A percentile compares a stretch with the other conserved stretches of the same genome.
Evolutionary conservation across 2,888 invertebrate species (phyloP).

Genomic region (Agonum fuliginosum): DNA sequence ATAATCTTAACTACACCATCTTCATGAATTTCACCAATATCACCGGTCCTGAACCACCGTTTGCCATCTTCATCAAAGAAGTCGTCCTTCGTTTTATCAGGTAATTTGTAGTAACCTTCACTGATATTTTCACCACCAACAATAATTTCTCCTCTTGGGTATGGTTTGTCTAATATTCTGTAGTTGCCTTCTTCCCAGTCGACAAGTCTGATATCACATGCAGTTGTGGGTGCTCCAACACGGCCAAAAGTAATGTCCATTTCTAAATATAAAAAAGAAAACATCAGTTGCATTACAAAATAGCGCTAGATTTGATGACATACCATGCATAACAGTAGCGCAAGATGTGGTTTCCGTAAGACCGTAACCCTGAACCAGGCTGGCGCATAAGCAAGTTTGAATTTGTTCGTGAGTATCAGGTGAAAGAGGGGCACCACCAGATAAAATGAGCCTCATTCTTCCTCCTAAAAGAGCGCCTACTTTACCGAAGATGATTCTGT

Average conservation of each 20-base stretch:
- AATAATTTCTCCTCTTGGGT: constrained; percentile 86
- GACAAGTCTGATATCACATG: constrained; percentile 88
- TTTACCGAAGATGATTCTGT: constrained; percentile 77
- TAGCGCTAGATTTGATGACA: constrained; percentile 66
- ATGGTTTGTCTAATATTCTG: constrained; percentile 88
- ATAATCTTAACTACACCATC: constrained; percentile 98
- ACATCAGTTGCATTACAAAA: constrained; percentile 59
- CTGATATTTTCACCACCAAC: constrained; percentile 92
- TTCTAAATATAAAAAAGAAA: constrained; percentile 67
- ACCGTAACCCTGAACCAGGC: constrained; percentile 95
- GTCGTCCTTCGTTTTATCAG: constrained; percentile 91
- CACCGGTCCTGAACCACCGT: constrained; percentile 97
- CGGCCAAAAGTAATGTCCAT: constrained; percentile 80
- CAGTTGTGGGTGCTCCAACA: constrained; percentile 91
- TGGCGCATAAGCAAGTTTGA: constrained; percentile 91
- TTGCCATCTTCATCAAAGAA: constrained; percentile 88
- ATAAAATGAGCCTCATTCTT: constrained; percentile 88
- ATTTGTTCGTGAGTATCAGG: constrained; percentile 97
- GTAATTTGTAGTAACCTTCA: constrained; percentile 94
- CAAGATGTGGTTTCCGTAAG: constrained; percentile 97
- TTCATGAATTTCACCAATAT: constrained; percentile 93
- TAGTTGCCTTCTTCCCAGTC: constrained; percentile 98
- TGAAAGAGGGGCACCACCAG: constrained; percentile 96
- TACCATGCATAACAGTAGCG: constrained; percentile 89
- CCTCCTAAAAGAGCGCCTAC: constrained; percentile 86